Percentiles rank a stretch among this genome's conserved stretches.
Evolutionary conservation across 2,888 invertebrate species (phyloP).

Genomic region (Campaea margaritaria): DNA sequence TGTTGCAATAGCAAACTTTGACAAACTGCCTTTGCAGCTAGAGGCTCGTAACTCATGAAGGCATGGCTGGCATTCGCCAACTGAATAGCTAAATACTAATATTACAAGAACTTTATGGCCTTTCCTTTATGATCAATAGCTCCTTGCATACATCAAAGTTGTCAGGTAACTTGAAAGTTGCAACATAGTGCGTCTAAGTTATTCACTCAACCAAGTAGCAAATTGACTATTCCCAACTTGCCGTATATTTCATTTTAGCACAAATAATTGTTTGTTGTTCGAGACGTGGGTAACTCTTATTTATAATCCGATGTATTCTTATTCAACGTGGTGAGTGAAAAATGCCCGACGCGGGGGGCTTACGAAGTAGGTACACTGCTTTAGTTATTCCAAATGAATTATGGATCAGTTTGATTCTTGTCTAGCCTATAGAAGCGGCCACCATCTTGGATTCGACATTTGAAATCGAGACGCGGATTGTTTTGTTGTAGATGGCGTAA

Average conservation of each 20-base stretch:
- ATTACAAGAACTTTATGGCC: slow-evolving; percentile 38
- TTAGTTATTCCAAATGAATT: slow-evolving; percentile 77
- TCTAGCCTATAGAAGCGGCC: slow-evolving; percentile 57
- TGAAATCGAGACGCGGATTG: slow-evolving; percentile 51
- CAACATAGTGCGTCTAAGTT: slow-evolving; percentile 27
- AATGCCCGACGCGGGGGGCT: slow-evolving; percentile 77
- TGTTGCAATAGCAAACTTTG: slow-evolving; percentile 22
- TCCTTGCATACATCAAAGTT: slow-evolving; percentile 36
- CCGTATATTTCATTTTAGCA: slow-evolving; percentile 56
- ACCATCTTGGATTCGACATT: slow-evolving; percentile 60
- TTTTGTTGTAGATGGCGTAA: slow-evolving; percentile 47
- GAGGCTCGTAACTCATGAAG: slow-evolving; percentile 22
- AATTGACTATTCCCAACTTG: slow-evolving; percentile 51
- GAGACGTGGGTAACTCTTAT: slow-evolving; percentile 50
- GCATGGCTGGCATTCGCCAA: slow-evolving; percentile 2
- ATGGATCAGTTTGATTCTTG: slow-evolving; percentile 76
- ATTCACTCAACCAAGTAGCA: slow-evolving; percentile 39
- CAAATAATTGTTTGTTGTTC: slow-evolving; percentile 62
- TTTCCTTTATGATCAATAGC: slow-evolving; percentile 37
- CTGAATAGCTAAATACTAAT: slow-evolving; percentile 30
- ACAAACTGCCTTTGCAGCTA: slow-evolving; percentile 17
- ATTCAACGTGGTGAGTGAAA: slow-evolving; percentile 60
- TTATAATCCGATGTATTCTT: slow-evolving; percentile 53
- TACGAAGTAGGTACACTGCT: slow-evolving; percentile 59
- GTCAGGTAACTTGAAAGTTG: slow-evolving; percentile 32